A percentile compares a stretch with the other conserved stretches of the same genome.
Evolutionary conservation across 2,888 invertebrate genomes (phyloP).

Genomic region (Malacosoma neustria): DNA sequence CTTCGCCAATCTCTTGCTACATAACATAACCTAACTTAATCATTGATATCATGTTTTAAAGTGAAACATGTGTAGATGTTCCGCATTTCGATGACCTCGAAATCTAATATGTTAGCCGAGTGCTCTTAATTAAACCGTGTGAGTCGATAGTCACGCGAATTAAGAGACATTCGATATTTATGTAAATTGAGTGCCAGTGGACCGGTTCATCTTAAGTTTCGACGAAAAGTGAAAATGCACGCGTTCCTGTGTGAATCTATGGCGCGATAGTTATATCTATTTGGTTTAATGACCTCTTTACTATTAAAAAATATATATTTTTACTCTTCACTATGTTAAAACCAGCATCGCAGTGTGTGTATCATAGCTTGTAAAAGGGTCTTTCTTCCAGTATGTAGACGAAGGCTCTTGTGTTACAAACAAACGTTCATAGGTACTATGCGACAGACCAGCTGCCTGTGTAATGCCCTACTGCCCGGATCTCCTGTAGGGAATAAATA

Average conservation of each 20-base stretch:
- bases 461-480: too few relatives aligned
- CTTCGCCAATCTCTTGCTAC: slow-evolving; percentile 8
- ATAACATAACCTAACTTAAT: slow-evolving; percentile 7
- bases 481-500: too few relatives aligned
- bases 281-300: too few relatives aligned
- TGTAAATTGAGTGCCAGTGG: slow-evolving; percentile 20
- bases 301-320: too few relatives aligned
- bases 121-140: slow-evolving; percentile 30
- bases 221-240: slow-evolving; percentile 57
- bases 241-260: slow-evolving; percentile 17
- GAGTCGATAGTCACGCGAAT: slow-evolving; percentile 19
- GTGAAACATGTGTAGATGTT: background rate
- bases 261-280: too few relatives aligned
- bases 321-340: too few relatives aligned
- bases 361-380: too few relatives aligned
- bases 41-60: background rate
- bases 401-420: too few relatives aligned
- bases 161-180: slow-evolving; percentile 17
- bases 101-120: slow-evolving; percentile 22
- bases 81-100: slow-evolving; percentile 18
- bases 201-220: slow-evolving; percentile 39
- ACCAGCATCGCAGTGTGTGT: too few relatives aligned
- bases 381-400: too few relatives aligned
- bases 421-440: too few relatives aligned
- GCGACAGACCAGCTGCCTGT: too few relatives aligned